A percentile compares a stretch with the other conserved stretches of the same genome.
phyloP scores from a whole-genome alignment of 2,888 invertebrate species.

The Mellilla xanthometata region DNA sequence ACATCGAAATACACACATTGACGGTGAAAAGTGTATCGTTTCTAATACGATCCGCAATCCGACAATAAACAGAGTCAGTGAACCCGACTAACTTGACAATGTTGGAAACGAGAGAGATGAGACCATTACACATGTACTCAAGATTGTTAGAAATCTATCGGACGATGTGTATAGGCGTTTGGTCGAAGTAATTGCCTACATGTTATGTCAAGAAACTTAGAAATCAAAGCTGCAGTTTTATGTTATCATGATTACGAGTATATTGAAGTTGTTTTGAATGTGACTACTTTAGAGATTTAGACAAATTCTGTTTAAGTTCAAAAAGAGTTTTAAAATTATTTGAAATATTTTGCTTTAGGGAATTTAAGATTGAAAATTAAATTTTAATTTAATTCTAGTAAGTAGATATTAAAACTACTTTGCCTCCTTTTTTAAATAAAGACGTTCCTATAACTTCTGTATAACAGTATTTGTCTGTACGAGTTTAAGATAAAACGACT shows the following conservation, averaged over 20 bases:
- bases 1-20: conserved; percentile 30
- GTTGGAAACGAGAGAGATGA: conserved; percentile 16
- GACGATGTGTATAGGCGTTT: background rate
- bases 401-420: background rate
- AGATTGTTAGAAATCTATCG: background rate
- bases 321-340: too few relatives aligned
- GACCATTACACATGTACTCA: conserved; percentile 19
- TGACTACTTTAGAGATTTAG: too few relatives aligned
- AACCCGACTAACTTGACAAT: conserved; percentile 37
- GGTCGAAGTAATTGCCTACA: background rate
- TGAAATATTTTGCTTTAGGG: too few relatives aligned
- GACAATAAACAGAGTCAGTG: conserved; percentile 47
- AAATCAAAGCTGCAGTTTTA: too few relatives aligned
- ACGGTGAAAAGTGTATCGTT: conserved; percentile 39
- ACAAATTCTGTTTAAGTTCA: too few relatives aligned
- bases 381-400: too few relatives aligned
- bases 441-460: conserved; percentile 22
- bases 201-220: too few relatives aligned
- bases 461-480: conserved; percentile 21
- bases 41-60: conserved; percentile 41
- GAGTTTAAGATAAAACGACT: conserved; percentile 30
- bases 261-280: too few relatives aligned
- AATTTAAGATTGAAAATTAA: too few relatives aligned
- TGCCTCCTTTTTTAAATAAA: conserved; percentile 2
- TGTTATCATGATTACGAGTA: too few relatives aligned